These are phyloP conservation scores for Leucophenga montana DNA, from an alignment of 2,888 invertebrate genomes.

Conservation along the genomic window DNA sequence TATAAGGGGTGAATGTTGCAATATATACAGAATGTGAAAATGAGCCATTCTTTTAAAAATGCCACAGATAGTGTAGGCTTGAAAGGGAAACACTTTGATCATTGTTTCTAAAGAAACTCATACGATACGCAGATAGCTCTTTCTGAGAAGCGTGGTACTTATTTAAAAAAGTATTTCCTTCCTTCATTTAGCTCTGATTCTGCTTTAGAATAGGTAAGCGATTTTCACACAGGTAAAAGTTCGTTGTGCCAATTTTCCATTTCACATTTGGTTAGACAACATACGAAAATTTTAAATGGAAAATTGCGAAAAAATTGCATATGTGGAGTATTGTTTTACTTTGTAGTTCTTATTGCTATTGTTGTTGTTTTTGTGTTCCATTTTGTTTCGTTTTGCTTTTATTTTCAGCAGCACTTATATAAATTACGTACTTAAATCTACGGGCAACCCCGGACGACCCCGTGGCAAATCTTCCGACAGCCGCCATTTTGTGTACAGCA, in stretches of 20 bases:
- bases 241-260: conserved; percentile 58
- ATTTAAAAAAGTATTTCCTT: too few species aligned
- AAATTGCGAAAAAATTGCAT: conserved; percentile 7
- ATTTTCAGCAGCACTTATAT: conserved; percentile 50
- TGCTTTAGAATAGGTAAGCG: too few species aligned
- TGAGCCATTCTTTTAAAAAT: too few species aligned
- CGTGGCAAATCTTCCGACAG: conserved; percentile 19
- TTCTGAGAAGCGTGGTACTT: too few species aligned
- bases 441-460: conserved; percentile 31
- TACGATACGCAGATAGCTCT: too few species aligned
- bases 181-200: too few species aligned
- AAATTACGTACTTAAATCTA: conserved; percentile 64
- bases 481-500: not conserved
- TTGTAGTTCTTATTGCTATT: conserved; percentile 8
- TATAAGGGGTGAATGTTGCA: too few species aligned
- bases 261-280: not conserved
- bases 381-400: not conserved
- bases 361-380: conserved; percentile 9
- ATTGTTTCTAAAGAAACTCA: too few species aligned
- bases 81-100: too few species aligned
- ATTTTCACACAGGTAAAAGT: conserved; percentile 50
- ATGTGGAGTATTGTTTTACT: not conserved
- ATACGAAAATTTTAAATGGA: not conserved
- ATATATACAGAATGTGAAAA: too few species aligned
- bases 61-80: too few species aligned